Percentiles rank a stretch among this genome's conserved stretches.
phyloP scores from a whole-genome alignment of 2,113 vertebrate genomes.

The Alethe castanea region DNA sequence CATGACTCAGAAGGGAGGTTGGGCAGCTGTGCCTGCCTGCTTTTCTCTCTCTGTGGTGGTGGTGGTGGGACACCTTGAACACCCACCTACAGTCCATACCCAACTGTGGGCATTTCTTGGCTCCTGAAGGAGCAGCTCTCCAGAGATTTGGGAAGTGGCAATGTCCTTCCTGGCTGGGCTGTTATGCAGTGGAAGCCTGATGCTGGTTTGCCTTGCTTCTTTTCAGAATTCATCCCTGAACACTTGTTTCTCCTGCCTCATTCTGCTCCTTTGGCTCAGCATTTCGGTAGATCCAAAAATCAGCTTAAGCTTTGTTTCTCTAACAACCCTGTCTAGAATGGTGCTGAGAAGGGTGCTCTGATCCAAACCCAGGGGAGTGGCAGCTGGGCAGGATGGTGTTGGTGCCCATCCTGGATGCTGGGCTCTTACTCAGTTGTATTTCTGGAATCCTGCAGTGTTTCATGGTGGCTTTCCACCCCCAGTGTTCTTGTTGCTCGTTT shows the following conservation, averaged over 20 bases:
- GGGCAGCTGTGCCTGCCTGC: fast-evolving
- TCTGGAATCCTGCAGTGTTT: not conserved
- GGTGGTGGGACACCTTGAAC: not conserved
- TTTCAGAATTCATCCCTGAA: not conserved
- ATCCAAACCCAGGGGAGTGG: not conserved
- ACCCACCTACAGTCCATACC: not conserved
- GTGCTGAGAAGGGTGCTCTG: not conserved
- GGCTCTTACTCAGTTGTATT: not conserved
- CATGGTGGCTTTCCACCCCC: not conserved
- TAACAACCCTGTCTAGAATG: fast-evolving
- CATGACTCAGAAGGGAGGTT: not conserved
- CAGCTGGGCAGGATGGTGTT: not conserved
- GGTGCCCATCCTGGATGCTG: not conserved
- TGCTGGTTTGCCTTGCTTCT: not conserved
- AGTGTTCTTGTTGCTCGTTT: not conserved
- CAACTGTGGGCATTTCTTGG: fast-evolving
- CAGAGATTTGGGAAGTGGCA: not conserved
- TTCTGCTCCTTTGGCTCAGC: not conserved
- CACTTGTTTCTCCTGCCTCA: not conserved
- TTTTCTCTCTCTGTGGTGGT: not conserved
- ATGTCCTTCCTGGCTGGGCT: not conserved
- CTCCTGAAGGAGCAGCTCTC: not conserved
- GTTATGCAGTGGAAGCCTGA: not conserved
- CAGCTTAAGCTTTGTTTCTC: not conserved
- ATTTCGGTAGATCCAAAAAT: not conserved